phyloP scores from a whole-genome alignment of 2,113 vertebrate species.

The Neotoma lepida region DNA sequence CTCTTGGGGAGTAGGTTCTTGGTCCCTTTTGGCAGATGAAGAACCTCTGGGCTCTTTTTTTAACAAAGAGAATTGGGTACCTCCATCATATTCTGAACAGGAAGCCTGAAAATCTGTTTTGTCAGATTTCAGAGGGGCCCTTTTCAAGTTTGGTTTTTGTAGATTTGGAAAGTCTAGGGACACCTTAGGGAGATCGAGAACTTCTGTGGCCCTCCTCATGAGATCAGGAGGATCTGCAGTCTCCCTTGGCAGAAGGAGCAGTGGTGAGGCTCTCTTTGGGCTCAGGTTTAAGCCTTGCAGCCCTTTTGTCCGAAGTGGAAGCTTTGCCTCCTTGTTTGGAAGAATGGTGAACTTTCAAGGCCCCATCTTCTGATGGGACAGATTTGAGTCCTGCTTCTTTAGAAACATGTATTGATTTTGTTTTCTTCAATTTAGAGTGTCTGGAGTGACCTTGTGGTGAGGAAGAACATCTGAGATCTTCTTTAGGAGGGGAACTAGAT shows the following conservation, averaged over 20 bases:
- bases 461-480: too few species aligned
- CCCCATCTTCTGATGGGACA: background rate
- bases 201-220: rapidly evolving
- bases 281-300: background rate
- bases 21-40: background rate
- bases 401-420: too few species aligned
- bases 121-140: rapidly evolving
- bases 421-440: too few species aligned
- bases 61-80: background rate
- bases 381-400: too few species aligned
- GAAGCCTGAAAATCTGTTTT: background rate
- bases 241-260: too few species aligned
- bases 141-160: background rate
- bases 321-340: rapidly evolving
- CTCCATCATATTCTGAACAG: too few species aligned
- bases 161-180: rapidly evolving
- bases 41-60: background rate
- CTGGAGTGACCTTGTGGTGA: too few species aligned
- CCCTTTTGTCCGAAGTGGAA: background rate
- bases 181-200: background rate
- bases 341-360: background rate
- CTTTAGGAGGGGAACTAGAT: too few species aligned
- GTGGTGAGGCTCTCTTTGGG: background rate
- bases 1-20: background rate
- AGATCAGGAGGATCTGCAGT: too few species aligned